Evolutionary conservation across 2,113 vertebrate genomes (phyloP).

Genomic region (Grallaria varia): DNA sequence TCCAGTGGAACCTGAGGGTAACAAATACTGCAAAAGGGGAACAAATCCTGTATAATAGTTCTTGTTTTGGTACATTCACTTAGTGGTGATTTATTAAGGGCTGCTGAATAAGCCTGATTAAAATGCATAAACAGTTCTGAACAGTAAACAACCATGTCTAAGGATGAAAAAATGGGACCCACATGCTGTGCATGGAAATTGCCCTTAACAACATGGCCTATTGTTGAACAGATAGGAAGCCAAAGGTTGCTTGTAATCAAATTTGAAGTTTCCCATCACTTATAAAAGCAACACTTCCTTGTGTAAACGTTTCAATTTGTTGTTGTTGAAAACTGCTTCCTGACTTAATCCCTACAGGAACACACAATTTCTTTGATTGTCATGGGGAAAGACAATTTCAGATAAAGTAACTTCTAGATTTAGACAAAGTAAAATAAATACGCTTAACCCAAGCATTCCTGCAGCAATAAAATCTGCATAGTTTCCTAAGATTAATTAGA

Average conservation of each 20-base stretch:
- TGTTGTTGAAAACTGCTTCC: constrained; percentile 79
- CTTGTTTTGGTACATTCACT: constrained; percentile 78
- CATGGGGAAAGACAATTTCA: constrained; percentile 65
- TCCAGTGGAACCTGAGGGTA: constrained; percentile 57
- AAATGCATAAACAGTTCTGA: constrained; percentile 87
- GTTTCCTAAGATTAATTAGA: neutral
- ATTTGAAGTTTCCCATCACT: constrained; percentile 93
- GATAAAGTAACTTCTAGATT: constrained; percentile 10
- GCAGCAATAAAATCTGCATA: neutral
- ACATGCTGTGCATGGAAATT: constrained; percentile 99
- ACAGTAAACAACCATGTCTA: constrained; percentile 94
- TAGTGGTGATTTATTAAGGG: constrained; percentile 85
- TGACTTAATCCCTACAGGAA: constrained; percentile 71
- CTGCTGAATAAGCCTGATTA: constrained; percentile 83
- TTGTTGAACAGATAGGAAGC: constrained; percentile 93
- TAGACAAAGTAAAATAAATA: constrained; percentile 41
- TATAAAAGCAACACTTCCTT: constrained; percentile 84
- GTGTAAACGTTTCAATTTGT: constrained; percentile 83
- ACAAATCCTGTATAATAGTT: constrained; percentile 69
- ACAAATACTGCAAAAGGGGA: constrained; percentile 63
- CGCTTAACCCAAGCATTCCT: accelerated
- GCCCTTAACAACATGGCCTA: constrained; percentile 93
- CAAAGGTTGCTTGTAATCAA: constrained; percentile 99
- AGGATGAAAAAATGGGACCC: constrained; percentile 87
- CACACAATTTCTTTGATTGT: constrained; percentile 65